A percentile compares a stretch with the other conserved stretches of the same genome.
phyloP scores from a whole-genome alignment of 1,140 invertebrate genomes.

The Ridgeia piscesae region DNA sequence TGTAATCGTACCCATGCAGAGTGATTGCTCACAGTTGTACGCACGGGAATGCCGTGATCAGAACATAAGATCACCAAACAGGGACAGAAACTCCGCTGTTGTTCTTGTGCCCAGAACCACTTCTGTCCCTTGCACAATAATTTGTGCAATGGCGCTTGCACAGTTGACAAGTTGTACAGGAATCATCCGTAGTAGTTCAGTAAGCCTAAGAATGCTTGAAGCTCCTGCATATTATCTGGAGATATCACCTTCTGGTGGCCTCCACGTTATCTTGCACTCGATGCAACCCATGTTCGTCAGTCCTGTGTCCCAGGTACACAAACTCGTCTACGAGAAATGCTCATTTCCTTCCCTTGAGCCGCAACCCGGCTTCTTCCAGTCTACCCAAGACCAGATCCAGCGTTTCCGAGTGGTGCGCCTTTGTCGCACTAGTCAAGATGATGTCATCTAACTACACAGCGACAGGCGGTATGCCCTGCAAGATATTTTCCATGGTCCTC shows the following conservation, averaged over 20 bases:
- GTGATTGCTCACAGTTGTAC: neutral
- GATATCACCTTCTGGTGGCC: neutral
- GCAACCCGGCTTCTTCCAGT: neutral
- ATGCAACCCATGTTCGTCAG: neutral
- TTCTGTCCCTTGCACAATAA: neutral
- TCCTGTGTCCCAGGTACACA: neutral
- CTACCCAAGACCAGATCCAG: neutral
- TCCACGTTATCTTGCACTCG: neutral
- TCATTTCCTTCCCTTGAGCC: neutral
- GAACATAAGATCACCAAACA: constrained; percentile 39
- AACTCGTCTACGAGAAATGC: neutral
- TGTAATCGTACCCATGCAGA: neutral
- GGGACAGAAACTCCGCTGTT: constrained; percentile 13
- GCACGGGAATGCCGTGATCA: constrained; percentile 13
- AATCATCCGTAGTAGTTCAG: constrained; percentile 15
- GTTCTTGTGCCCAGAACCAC: neutral
- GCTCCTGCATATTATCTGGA: neutral
- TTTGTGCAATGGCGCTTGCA: constrained; percentile 6
- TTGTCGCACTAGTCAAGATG: neutral
- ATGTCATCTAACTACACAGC: neutral
- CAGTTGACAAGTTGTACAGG: neutral
- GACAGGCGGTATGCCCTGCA: neutral
- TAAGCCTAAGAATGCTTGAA: neutral
- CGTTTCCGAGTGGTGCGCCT: neutral
- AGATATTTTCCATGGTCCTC: no score